Percentiles rank a stretch among this genome's conserved stretches.
Evolutionary conservation across 2,888 invertebrate species (phyloP).

Genomic region (Cosmia trapezina): DNA sequence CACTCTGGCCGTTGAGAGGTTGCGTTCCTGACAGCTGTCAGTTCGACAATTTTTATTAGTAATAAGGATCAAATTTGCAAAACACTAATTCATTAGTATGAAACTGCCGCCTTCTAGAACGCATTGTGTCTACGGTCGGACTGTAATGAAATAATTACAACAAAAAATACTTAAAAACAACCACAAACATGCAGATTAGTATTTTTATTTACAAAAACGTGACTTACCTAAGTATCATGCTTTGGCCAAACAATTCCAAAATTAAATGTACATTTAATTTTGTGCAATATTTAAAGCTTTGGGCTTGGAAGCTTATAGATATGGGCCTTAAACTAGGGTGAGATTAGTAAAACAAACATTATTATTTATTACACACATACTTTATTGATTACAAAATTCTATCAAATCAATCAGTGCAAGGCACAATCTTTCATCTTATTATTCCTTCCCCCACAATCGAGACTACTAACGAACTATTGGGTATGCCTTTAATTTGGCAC

Average conservation of each 20-base stretch:
- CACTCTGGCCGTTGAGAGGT: too few relatives aligned
- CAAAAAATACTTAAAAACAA: slow-evolving; percentile 29
- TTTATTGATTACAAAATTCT: slow-evolving; percentile 72
- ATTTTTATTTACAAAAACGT: slow-evolving; percentile 68
- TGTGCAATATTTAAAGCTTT: slow-evolving; percentile 57
- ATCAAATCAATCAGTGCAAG: slow-evolving; percentile 64
- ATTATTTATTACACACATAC: slow-evolving; percentile 66
- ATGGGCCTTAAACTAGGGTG: slow-evolving; percentile 51
- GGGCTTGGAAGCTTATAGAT: slow-evolving; percentile 20
- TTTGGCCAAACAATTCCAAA: slow-evolving; percentile 60
- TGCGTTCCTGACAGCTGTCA: too few relatives aligned
- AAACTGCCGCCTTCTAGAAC: too few relatives aligned
- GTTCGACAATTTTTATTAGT: too few relatives aligned
- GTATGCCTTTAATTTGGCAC: slow-evolving; percentile 58
- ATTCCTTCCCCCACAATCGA: slow-evolving; percentile 29
- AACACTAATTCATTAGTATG: too few relatives aligned
- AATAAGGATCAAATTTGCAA: too few relatives aligned
- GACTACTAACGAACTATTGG: too few relatives aligned
- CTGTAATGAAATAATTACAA: slow-evolving; percentile 9
- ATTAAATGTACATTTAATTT: slow-evolving; percentile 33
- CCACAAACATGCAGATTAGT: slow-evolving; percentile 70
- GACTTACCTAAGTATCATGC: slow-evolving; percentile 71
- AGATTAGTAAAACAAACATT: slow-evolving; percentile 65
- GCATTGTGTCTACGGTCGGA: too few relatives aligned
- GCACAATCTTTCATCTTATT: slow-evolving; percentile 52